Conservation (phyloP, 2,888 invertebrate genomes). For the Dione vanillae region DNA sequence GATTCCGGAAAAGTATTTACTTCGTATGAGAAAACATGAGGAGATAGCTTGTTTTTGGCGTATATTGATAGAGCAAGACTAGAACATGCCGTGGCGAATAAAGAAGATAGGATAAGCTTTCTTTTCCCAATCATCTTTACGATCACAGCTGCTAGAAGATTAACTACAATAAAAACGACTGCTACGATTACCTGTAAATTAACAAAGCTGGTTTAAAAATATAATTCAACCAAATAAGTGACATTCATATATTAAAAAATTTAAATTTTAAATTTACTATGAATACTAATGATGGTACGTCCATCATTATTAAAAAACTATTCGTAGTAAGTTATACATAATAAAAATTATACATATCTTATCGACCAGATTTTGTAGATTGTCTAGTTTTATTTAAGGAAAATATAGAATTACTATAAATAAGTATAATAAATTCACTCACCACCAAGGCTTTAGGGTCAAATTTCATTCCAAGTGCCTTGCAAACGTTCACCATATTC, state of each 20-base stretch:
- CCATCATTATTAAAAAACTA: too few relatives aligned
- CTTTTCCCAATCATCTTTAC: conserved; percentile 72
- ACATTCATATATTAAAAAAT: not conserved
- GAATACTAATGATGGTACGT: too few relatives aligned
- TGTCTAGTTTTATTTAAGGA: too few relatives aligned
- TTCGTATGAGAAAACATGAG: conserved; percentile 71
- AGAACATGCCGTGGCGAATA: conserved; percentile 63
- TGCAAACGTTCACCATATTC: conserved; percentile 83
- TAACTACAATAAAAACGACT: conserved; percentile 67
- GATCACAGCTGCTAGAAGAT: conserved; percentile 65
- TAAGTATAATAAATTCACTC: conserved; percentile 53
- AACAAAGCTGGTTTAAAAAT: not conserved
- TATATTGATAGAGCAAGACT: conserved; percentile 68
- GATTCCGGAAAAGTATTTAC: conserved; percentile 65
- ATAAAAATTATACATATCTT: too few relatives aligned
- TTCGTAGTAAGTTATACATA: too few relatives aligned
- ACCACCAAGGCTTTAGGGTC: conserved; percentile 77
- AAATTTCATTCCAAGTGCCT: conserved; percentile 75
- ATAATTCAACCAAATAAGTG: not conserved
- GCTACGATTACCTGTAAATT: conserved; percentile 69
- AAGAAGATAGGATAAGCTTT: conserved; percentile 66
- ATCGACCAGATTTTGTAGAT: too few relatives aligned
- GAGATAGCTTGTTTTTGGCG: conserved; percentile 56
- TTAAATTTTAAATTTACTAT: not conserved
- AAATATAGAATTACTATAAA: not conserved